Base-by-base conservation (phyloP, 1,140 invertebrate species). In the Tachypleus tridentatus region DNA sequence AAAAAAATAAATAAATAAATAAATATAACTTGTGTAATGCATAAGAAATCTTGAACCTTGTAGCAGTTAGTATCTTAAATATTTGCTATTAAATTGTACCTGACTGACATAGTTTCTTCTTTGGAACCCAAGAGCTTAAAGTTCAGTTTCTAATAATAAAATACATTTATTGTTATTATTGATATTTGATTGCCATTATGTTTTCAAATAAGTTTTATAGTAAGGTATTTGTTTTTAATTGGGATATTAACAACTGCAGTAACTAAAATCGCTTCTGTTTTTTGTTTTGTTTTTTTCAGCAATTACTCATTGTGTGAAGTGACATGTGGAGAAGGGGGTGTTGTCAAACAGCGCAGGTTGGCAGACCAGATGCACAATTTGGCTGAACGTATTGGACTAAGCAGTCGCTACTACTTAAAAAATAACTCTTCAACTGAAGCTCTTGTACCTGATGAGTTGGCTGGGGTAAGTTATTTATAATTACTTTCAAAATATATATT, bases 221-320 rank as follows among this genome's bases (percentile, higher is more conserved):
- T 10, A 58, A 58, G 1, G 47, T n/a, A 58, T 10, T 58, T 58
- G 9, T n/a, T 7, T 58, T 58, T n/a, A n/a, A 7, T 47, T 7
- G 7, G 57, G 47, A 7, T 60, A 49, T 4, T 4, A 60, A 48
- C 50, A 4, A 59, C 29, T 29, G 29, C 29, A 29, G 2, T 29
- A 29, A 29, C 29, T 29, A 29, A 29, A 29, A 2, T 29, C 29
- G 29, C 29, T 29, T 29, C 29, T 29, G 29, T 29, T 29, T 54
- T n/a, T 54, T 56, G 3, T 56, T 8, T 53, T 48, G 51, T 49
- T 58, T 60, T 57, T 62, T 62, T 3, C 65, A 80, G 76, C 7
- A 88, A 91, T 65, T 98, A 91, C 77, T 94, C 92, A 49, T 78
- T 98, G 3, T 97, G 93, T 77, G 95, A 98, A 80, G 93, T 97